Evolutionary conservation across 2,888 invertebrate genomes (phyloP).

Genomic region (Eupeodes latifasciatus): DNA sequence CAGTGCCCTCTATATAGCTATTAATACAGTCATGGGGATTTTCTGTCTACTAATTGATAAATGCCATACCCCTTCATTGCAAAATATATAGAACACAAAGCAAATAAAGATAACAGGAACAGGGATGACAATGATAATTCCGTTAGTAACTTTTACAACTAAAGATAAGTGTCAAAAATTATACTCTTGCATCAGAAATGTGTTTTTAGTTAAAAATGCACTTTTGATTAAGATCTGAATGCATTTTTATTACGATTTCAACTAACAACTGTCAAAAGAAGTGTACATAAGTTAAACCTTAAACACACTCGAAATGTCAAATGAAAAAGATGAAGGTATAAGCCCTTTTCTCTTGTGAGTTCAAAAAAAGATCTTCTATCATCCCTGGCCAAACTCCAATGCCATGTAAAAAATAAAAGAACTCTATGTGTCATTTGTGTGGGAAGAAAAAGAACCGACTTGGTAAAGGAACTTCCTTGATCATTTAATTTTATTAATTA

Average conservation of each 20-base stretch:
- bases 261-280: too few relatives aligned
- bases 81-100: neutral
- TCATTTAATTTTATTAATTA: constrained; percentile 69
- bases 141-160: too few relatives aligned
- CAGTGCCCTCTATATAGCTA: neutral
- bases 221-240: too few relatives aligned
- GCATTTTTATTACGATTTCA: too few relatives aligned
- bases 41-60: constrained; percentile 14
- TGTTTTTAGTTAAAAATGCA: too few relatives aligned
- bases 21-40: neutral
- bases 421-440: constrained; percentile 27
- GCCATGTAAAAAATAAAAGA: neutral
- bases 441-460: constrained; percentile 36
- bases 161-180: too few relatives aligned
- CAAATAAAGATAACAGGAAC: neutral
- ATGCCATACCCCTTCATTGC: neutral
- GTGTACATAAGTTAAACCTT: too few relatives aligned
- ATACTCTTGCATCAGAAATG: too few relatives aligned
- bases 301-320: too few relatives aligned
- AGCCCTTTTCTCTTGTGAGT: too few relatives aligned
- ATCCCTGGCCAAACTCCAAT: neutral
- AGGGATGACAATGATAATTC: neutral
- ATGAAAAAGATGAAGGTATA: too few relatives aligned
- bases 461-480: constrained; percentile 36
- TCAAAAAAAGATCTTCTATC: neutral